Evolutionary conservation across 2,113 vertebrate genomes (phyloP).

Genomic region (Charina bottae): DNA sequence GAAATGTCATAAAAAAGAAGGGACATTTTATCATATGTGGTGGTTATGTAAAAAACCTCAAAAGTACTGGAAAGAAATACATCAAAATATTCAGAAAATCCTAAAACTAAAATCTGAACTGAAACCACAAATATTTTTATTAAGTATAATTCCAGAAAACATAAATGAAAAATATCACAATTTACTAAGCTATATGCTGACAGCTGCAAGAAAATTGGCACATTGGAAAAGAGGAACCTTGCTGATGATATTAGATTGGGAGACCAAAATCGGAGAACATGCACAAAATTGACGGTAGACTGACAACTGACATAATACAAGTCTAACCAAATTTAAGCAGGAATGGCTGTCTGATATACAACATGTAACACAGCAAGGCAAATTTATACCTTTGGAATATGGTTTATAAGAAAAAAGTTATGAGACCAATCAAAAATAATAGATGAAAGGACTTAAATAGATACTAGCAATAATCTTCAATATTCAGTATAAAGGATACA

Average conservation of each 20-base stretch:
- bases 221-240: not conserved
- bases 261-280: not conserved
- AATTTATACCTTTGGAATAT: not conserved
- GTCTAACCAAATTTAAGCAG: not conserved
- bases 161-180: not conserved
- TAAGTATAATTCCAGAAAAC: not conserved
- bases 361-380: not conserved
- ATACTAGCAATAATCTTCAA: not conserved
- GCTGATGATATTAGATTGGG: not conserved
- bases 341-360: not conserved
- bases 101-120: not conserved
- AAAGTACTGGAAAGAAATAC: not conserved
- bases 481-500: not conserved
- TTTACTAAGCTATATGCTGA: not conserved
- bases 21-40: not conserved
- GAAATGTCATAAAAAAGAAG: not conserved
- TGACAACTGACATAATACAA: not conserved
- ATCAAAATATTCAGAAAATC: not conserved
- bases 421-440: not conserved
- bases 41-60: not conserved
- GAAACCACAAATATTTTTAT: not conserved
- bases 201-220: not conserved
- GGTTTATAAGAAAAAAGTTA: not conserved
- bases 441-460: not conserved
- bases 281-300: not conserved